Percentiles rank a stretch among this genome's conserved stretches.
phyloP scores from a whole-genome alignment of 2,888 invertebrate species.

The Sicus ferrugineus region DNA sequence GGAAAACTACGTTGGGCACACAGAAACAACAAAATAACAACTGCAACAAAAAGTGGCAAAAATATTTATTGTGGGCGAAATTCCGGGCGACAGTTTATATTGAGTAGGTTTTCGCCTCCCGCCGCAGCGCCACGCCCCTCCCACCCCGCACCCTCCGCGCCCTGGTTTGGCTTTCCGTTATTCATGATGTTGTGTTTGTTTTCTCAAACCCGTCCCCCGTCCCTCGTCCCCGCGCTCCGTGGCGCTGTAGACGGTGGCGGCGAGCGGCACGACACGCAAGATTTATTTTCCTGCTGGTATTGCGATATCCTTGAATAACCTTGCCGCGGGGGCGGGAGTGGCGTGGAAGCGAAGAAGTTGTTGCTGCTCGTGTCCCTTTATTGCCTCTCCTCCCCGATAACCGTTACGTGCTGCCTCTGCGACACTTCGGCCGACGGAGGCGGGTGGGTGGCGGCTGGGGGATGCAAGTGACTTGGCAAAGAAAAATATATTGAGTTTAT shows the following conservation, averaged over 20 bases:
- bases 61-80: constrained; percentile 54
- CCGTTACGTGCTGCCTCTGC: constrained; percentile 33
- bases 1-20: not conserved
- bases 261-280: not conserved
- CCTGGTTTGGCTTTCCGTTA: no score
- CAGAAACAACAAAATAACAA: constrained; percentile 4
- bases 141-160: not conserved
- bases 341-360: no score
- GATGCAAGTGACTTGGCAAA: not conserved
- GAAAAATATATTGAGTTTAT: constrained; percentile 3
- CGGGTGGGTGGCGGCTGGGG: not conserved
- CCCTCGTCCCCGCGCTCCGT: not conserved
- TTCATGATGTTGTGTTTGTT: constrained; percentile 8
- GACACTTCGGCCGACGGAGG: not conserved
- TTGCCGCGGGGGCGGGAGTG: not conserved
- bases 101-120: constrained; percentile 3
- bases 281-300: constrained; percentile 20
- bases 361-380: constrained; percentile 3
- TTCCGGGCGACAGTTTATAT: constrained; percentile 44
- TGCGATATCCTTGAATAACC: constrained; percentile 10
- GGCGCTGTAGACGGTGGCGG: not conserved
- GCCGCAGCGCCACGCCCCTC: no score
- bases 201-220: not conserved
- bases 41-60: constrained; percentile 47
- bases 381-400: constrained; percentile 19